Percentiles rank a stretch among this genome's conserved stretches.
Conservation (phyloP, 1,140 invertebrate species). For the Cyclargus thomasi region DNA sequence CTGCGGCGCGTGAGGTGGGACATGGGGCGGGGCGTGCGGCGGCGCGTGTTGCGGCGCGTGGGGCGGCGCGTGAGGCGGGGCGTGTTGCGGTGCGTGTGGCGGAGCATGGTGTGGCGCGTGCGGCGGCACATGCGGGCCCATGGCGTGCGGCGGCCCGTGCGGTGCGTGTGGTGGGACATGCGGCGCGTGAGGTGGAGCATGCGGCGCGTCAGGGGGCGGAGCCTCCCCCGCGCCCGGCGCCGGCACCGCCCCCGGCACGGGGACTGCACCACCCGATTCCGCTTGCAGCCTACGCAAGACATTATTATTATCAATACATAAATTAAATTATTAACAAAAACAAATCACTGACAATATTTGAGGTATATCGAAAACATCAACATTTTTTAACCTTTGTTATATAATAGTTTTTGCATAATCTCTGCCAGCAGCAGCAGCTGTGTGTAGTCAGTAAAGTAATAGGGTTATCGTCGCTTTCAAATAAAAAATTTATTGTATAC, state of each 20-base stretch:
- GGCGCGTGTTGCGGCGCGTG: not conserved
- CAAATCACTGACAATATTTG: no score
- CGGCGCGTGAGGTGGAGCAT: conserved; percentile 18
- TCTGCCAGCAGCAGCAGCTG: no score
- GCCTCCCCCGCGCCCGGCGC: conserved; percentile 22
- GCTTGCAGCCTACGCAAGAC: not conserved
- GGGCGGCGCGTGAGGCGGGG: conserved; percentile 18
- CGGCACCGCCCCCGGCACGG: conserved; percentile 6
- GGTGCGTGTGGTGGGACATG: conserved; percentile 20
- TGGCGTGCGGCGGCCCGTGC: conserved; percentile 9
- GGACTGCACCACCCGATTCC: conserved; percentile 19
- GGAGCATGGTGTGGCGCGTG: conserved; percentile 4
- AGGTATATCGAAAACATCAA: no score
- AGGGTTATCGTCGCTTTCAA: no score
- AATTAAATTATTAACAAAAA: no score
- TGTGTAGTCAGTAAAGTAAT: no score
- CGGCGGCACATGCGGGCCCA: conserved; percentile 15
- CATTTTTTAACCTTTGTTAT: no score
- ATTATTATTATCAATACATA: no score
- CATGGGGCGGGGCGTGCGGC: conserved; percentile 19
- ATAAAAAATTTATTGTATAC: no score
- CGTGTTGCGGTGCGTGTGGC: conserved; percentile 18
- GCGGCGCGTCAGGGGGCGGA: conserved; percentile 24
- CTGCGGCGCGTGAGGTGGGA: conserved; percentile 16
- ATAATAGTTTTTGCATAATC: no score